Evolutionary conservation across 1,140 invertebrate genomes (phyloP), one percentile per base, ranked within the genome.

Genomic region (Propsilocerus akamusi): DNA sequence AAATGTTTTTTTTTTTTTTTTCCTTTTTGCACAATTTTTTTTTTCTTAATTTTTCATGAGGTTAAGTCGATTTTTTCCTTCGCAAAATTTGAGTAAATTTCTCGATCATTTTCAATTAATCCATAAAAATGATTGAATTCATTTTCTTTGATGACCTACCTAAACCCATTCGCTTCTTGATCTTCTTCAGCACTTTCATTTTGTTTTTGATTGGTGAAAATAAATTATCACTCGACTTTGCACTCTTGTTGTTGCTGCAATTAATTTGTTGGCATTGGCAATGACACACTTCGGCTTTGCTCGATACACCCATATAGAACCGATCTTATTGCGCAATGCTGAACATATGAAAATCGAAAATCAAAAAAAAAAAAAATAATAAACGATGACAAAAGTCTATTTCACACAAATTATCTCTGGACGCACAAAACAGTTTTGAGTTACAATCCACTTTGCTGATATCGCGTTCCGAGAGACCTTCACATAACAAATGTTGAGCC

Each of bases 91-190:
- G 28, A 8, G 28, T n/a, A 30, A n/a, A 2, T 30, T 30, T 30
- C 28, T 3, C 28, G 28, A 30, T 30, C 10, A 30, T 30, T 30
- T 30, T n/a, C 10, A 8, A 30, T 20, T 8, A 20, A 7, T 41
- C 14, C 34, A 14, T 5, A 41, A 41, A 41, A 41, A n/a, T n/a
- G 14, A 37, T 37, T 17, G 20, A 37, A 37, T 37, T 41, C 17
- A 41, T 41, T n/a, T n/a, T n/a, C n/a, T n/a, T n/a, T n/a, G n/a
- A n/a, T 20, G 5, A 49, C 30, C 26, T 20, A 49, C 48, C 48
- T 49, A 49, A 49, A 22, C 48, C 48, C 28, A 49, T 49, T 37
- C 28, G 30, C 17, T 49, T 49, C 20, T 49, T 49, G 12, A 49
- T 49, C 22, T 49, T 49, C 22, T 49, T 49, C 30, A 49, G 14